Conservation (phyloP, 2,888 invertebrate species). For the Neoscelio sp. region DNA sequence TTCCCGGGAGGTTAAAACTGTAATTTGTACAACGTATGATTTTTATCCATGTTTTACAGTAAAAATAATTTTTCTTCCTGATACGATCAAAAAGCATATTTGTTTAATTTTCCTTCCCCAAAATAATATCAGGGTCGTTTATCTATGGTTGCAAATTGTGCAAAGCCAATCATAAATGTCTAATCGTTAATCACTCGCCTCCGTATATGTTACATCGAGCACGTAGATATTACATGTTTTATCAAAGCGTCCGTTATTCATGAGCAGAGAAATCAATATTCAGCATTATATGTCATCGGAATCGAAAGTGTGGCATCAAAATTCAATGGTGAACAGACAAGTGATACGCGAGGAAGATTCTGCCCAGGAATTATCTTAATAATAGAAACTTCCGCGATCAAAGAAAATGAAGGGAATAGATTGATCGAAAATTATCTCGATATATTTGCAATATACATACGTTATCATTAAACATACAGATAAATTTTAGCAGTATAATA, state of each 20-base stretch:
- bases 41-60: no score
- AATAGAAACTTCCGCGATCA: background rate
- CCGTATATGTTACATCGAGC: background rate
- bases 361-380: conserved; percentile 26
- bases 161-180: conserved; percentile 16
- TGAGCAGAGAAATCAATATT: conserved; percentile 46
- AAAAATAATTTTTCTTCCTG: no score
- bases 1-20: no score
- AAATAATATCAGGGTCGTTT: background rate
- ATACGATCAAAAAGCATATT: no score
- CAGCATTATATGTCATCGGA: conserved; percentile 40
- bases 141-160: background rate
- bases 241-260: conserved; percentile 45
- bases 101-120: no score
- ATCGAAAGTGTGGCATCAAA: conserved; percentile 42
- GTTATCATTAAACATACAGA: no score
- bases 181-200: conserved; percentile 6
- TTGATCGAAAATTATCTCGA: background rate
- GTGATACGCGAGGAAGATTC: conserved; percentile 21
- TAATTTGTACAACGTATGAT: no score
- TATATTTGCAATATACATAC: background rate
- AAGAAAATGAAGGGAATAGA: no score
- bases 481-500: no score
- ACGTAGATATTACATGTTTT: conserved; percentile 40
- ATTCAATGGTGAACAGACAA: conserved; percentile 24